Evolutionary conservation across 2,113 vertebrate genomes (phyloP).

Genomic region (Burhinus bistriatus): DNA sequence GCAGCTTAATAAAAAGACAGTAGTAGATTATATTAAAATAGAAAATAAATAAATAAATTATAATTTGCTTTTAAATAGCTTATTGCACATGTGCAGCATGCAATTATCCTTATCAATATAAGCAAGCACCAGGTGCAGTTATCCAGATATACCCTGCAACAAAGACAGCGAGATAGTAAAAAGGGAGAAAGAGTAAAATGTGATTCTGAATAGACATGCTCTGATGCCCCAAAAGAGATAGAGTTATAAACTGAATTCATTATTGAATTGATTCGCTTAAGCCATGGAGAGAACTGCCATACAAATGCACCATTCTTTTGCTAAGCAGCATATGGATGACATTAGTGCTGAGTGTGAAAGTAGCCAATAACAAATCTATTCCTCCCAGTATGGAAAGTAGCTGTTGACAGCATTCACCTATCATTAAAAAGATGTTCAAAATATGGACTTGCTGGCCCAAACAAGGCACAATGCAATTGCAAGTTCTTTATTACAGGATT

Average conservation of each 20-base stretch:
- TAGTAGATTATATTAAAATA: slow-evolving; percentile 29
- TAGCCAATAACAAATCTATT: slow-evolving; percentile 47
- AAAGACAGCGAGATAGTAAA: slow-evolving; percentile 62
- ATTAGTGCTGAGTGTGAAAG: slow-evolving; percentile 48
- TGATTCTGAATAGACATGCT: slow-evolving; percentile 72
- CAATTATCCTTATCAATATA: slow-evolving; percentile 68
- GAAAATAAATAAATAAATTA: slow-evolving; percentile 52
- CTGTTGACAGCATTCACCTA: slow-evolving; percentile 39
- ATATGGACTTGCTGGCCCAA: background rate
- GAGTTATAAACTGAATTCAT: slow-evolving; percentile 70
- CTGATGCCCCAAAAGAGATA: slow-evolving; percentile 72
- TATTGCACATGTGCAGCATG: slow-evolving; percentile 53
- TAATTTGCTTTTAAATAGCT: slow-evolving; percentile 60
- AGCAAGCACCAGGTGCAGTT: slow-evolving; percentile 73
- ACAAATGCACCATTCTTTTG: slow-evolving; percentile 66
- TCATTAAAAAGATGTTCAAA: slow-evolving; percentile 27
- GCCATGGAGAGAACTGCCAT: slow-evolving; percentile 44
- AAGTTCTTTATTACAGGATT: background rate
- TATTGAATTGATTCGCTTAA: slow-evolving; percentile 64
- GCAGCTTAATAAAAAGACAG: slow-evolving; percentile 12
- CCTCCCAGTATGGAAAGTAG: slow-evolving; percentile 30
- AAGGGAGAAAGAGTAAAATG: slow-evolving; percentile 66
- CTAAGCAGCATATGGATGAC: slow-evolving; percentile 63
- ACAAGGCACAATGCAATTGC: background rate
- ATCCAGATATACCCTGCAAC: slow-evolving; percentile 68